A percentile compares a stretch with the other conserved stretches of the same genome.
These are phyloP conservation scores for Phenganax marumi DNA, from an alignment of 92 coral and sea anemone species.

Conservation along the genomic window DNA sequence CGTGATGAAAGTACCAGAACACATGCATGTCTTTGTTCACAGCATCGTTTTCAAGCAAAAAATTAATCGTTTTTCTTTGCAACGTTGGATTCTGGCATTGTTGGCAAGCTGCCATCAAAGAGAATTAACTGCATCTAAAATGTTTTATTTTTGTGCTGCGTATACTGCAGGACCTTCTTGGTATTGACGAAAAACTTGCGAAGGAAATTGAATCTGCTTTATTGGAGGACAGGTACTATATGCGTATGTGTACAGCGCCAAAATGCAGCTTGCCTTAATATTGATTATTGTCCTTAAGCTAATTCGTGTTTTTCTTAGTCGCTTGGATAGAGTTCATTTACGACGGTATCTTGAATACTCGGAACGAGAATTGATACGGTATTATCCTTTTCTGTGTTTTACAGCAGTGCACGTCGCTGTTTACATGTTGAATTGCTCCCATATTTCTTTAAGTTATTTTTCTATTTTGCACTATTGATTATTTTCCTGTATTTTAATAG, in stretches of 20 bases:
- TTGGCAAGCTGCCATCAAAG: too few species aligned
- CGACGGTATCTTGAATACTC: conserved; percentile 91
- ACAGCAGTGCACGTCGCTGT: neutral
- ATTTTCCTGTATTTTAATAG: conserved; percentile 42
- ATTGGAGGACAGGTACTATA: conserved; percentile 78
- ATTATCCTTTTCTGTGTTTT: neutral
- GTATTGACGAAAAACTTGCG: conserved; percentile 79
- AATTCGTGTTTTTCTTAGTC: conserved; percentile 54
- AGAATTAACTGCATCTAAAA: neutral
- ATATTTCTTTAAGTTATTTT: neutral
- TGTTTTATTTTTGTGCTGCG: neutral
- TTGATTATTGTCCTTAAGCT: neutral
- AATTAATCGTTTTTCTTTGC: too few species aligned
- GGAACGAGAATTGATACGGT: conserved; percentile 87
- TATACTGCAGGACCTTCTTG: conserved; percentile 75
- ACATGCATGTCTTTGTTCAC: too few species aligned
- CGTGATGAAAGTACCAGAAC: too few species aligned
- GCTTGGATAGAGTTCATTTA: conserved; percentile 85
- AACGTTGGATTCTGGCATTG: too few species aligned
- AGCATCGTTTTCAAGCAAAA: too few species aligned
- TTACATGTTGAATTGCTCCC: neutral
- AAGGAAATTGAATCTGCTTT: conserved; percentile 76
- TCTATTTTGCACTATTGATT: neutral
- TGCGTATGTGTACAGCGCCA: neutral
- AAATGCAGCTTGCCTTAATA: neutral